Base-by-base conservation (phyloP, 2,888 invertebrate genomes). In the Petrolisthes manimaculis region DNA sequence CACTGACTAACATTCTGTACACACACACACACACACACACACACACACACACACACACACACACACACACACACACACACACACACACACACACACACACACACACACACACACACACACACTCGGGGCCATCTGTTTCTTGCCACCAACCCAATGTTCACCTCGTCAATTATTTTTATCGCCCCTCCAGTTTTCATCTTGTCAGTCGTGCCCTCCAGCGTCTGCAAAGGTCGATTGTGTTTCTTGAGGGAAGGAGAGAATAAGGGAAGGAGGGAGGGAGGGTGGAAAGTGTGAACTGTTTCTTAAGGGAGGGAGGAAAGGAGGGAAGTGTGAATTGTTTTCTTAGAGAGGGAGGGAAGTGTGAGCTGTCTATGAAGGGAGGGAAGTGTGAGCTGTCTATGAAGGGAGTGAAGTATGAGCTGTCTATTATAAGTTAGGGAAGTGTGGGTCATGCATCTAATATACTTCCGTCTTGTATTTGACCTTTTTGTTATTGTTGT, bases 101-200 rank as follows among this genome's bases (percentile, higher is more conserved):
- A 74, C 74, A 74, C 74, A 74, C 74, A 74, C 74, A 74, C 74
- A 74, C 74, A 74, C 74, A 74, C 74, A 74, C 77, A 77, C 77
- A 37, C 77, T 9, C 37, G 6, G 37, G 8, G 37, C 9, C 71
- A 12, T 5, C 71, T 12, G 12, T 18, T 8, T 5, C 8, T 61
- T 61, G 6, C 61, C 61, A 61, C 14, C 61, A 61, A 6, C 61
- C 6, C 61, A 12, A 18, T 5, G 12, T 12, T n/a, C 71, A 71
- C 71, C 71, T 12, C n/a, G n/a, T 18, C 71, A 8, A 71, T 18
- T 5, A 12, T n/a, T n/a, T 12, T n/a, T n/a, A 71, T n/a, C 71
- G n/a, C 71, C n/a, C 8, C 61, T 14, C 6, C 61, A 5, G 5
- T n/a, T n/a, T 5, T n/a, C n/a, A 71, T n/a, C n/a, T 12, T n/a